These are phyloP conservation scores for Rynchops niger DNA, from an alignment of 2,113 vertebrate genomes.

Conservation along the genomic window DNA sequence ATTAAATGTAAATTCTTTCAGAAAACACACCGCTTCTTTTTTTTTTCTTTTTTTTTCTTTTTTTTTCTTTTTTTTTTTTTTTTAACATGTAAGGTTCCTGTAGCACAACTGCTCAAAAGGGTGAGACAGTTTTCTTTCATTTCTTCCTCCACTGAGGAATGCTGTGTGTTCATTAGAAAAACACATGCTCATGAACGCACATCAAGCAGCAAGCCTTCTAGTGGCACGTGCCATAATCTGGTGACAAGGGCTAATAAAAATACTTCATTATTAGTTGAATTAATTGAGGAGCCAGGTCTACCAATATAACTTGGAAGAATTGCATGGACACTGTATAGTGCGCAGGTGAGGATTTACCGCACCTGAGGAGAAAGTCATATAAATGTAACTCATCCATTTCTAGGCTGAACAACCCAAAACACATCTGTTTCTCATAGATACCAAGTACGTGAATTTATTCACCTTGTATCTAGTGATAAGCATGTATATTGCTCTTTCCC, in stretches of 20 bases:
- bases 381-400: neutral
- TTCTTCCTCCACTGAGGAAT: neutral
- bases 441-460: neutral
- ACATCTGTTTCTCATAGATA: neutral
- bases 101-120: neutral
- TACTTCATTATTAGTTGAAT: neutral
- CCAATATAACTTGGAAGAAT: neutral
- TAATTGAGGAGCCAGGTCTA: neutral
- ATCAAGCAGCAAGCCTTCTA: neutral
- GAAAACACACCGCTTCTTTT: neutral
- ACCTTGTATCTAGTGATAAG: neutral
- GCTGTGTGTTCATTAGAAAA: neutral
- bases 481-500: neutral
- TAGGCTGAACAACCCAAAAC: neutral
- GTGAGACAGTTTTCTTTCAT: neutral
- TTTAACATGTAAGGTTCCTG: neutral
- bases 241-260: neutral
- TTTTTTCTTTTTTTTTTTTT: neutral
- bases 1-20: neutral
- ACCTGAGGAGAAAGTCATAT: neutral
- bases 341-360: neutral
- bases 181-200: accelerated
- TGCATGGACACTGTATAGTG: neutral
- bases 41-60: neutral
- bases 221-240: neutral